Conservation (phyloP, 2,888 invertebrate genomes). For the Zele albiditarsus region DNA sequence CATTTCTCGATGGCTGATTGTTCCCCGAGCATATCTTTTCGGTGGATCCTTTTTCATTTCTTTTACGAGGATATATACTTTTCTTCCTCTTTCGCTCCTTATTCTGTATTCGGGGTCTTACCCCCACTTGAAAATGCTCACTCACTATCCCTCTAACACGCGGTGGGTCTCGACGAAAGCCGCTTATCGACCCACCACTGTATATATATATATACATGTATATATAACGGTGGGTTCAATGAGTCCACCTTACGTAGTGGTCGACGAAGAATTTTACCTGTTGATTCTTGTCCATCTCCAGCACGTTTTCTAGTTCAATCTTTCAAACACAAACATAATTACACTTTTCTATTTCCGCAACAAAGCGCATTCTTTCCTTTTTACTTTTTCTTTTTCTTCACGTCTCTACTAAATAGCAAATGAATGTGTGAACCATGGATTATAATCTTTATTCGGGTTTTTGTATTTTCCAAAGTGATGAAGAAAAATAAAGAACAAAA, state of each 20-base stretch:
- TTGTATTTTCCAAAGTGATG: slow-evolving; percentile 22
- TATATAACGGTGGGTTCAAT: neutral
- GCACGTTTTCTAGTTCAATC: slow-evolving; percentile 27
- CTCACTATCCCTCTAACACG: neutral
- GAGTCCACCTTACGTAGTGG: slow-evolving; percentile 19
- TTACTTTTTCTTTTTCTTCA: slow-evolving; percentile 21
- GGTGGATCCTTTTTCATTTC: slow-evolving; percentile 36
- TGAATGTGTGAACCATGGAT: neutral
- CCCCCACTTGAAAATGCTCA: neutral
- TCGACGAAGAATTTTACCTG: slow-evolving; percentile 16
- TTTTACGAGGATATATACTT: slow-evolving; percentile 21
- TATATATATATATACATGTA: too few species aligned
- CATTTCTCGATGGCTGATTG: slow-evolving; percentile 45
- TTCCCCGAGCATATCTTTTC: slow-evolving; percentile 43
- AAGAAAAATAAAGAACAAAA: neutral
- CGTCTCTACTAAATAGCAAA: slow-evolving; percentile 16
- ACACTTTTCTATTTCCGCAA: slow-evolving; percentile 41
- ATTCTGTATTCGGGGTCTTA: slow-evolving; percentile 7
- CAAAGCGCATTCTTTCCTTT: slow-evolving; percentile 32
- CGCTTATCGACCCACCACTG: neutral
- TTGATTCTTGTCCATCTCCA: slow-evolving; percentile 10
- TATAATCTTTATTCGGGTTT: slow-evolving; percentile 37
- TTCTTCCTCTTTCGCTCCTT: slow-evolving; percentile 14
- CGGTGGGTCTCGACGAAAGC: neutral
- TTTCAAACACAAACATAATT: neutral